A percentile compares a stretch with the other conserved stretches of the same genome.
Evolutionary conservation across 2,888 invertebrate species (phyloP).

Genomic region (Ligdia adustata): DNA sequence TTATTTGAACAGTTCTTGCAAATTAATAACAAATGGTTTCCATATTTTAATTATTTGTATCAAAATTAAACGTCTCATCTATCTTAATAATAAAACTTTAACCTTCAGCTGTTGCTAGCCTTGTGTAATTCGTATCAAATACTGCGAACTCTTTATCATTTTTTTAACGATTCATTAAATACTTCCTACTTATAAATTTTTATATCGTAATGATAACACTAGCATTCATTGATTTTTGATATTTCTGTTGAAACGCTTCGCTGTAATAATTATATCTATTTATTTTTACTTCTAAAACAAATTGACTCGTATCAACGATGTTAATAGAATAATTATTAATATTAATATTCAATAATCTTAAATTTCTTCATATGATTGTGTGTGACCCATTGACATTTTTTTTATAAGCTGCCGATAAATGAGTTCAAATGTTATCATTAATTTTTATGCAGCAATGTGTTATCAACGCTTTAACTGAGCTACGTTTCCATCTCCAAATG

Average conservation of each 20-base stretch:
- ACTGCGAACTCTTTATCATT: constrained; percentile 22
- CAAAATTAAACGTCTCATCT: not conserved
- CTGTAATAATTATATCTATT: constrained; percentile 36
- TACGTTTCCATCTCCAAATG: constrained; percentile 46
- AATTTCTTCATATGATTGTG: constrained; percentile 46
- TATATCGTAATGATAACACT: constrained; percentile 12
- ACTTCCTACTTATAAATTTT: constrained; percentile 27
- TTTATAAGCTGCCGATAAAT: constrained; percentile 50
- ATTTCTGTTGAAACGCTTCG: constrained; percentile 11
- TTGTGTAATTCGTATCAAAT: constrained; percentile 15
- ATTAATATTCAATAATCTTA: constrained; percentile 58
- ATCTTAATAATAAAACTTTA: constrained; percentile 5
- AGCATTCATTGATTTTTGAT: constrained; percentile 19
- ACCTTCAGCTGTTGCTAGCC: constrained; percentile 15
- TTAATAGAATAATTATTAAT: constrained; percentile 49
- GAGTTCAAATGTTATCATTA: constrained; percentile 56
- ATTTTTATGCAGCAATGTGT: constrained; percentile 54
- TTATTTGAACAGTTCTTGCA: constrained; percentile 12
- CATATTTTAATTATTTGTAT: constrained; percentile 2
- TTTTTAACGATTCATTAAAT: constrained; percentile 4
- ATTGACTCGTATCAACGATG: constrained; percentile 38
- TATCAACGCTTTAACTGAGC: constrained; percentile 44
- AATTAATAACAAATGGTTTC: constrained; percentile 2
- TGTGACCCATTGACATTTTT: constrained; percentile 53
- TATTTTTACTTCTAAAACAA: constrained; percentile 47